These are phyloP conservation scores for Halichondria panicea DNA, from an alignment of 37 sponge, comb jelly and placozoan genomes.

Conservation along the genomic window DNA sequence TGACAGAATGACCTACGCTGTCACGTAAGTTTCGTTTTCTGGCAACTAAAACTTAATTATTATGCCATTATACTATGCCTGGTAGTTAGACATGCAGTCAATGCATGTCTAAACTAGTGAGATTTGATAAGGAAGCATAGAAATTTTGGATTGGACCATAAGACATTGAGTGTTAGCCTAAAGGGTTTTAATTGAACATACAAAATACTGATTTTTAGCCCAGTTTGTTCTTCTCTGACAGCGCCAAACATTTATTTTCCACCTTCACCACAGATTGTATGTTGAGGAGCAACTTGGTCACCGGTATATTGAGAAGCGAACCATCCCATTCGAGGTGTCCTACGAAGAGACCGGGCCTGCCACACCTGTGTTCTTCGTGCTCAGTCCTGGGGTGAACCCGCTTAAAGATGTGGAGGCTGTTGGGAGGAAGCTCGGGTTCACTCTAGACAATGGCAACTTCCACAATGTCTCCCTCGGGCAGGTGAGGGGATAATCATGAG, in stretches of 20 bases:
- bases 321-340: constrained; percentile 90
- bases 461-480: constrained; percentile 99
- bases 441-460: constrained; percentile 84
- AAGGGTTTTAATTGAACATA: too few relatives aligned
- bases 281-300: constrained; percentile 96
- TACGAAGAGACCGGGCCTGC: constrained; percentile 97
- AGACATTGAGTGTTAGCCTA: too few relatives aligned
- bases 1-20: constrained; percentile 99
- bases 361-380: constrained; percentile 98
- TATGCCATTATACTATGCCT: too few relatives aligned
- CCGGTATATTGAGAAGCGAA: constrained; percentile 88
- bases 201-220: too few relatives aligned
- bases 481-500: too few relatives aligned
- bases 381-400: constrained; percentile 98
- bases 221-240: too few relatives aligned
- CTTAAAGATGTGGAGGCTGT: constrained; percentile 98
- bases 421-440: constrained; percentile 93
- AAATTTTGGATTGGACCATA: too few relatives aligned
- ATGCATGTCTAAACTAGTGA: too few relatives aligned
- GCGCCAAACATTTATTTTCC: too few relatives aligned
- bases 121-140: too few relatives aligned
- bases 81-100: too few relatives aligned
- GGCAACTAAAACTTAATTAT: too few relatives aligned
- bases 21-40: constrained; percentile 50
- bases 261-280: constrained; percentile 62